These are phyloP conservation scores for Margarornis squamiger DNA, from an alignment of 2,797 vertebrate species.

Conservation along the genomic window DNA sequence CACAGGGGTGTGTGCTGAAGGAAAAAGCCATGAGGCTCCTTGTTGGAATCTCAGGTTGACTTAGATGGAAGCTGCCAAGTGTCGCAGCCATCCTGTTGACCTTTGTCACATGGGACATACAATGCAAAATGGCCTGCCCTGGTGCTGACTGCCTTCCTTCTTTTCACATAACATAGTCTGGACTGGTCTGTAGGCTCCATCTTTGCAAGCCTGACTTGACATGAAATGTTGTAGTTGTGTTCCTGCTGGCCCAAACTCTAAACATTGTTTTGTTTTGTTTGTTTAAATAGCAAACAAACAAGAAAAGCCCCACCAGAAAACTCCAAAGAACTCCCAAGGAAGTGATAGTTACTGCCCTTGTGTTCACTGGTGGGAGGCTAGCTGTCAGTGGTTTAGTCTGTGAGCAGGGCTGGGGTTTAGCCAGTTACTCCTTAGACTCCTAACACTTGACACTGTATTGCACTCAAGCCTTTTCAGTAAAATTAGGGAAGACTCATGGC, in stretches of 20 bases:
- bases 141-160: neutral
- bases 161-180: neutral
- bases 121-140: neutral
- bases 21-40: fast-evolving
- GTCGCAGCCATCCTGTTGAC: neutral
- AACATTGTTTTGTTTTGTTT: neutral
- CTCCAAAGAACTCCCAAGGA: neutral
- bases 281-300: neutral
- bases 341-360: neutral
- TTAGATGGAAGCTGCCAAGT: neutral
- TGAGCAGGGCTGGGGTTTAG: neutral
- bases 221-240: neutral
- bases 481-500: neutral
- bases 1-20: fast-evolving
- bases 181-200: neutral
- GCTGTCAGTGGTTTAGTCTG: neutral
- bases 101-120: fast-evolving
- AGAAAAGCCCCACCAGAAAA: neutral
- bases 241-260: neutral
- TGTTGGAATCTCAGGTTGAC: neutral
- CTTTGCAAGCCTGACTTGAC: neutral
- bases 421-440: neutral
- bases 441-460: neutral
- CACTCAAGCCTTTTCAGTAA: neutral
- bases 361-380: neutral